Evolutionary conservation across 2,113 vertebrate genomes (phyloP), one percentile per base, ranked within the genome.

Genomic region (Aphyosemion australe): DNA sequence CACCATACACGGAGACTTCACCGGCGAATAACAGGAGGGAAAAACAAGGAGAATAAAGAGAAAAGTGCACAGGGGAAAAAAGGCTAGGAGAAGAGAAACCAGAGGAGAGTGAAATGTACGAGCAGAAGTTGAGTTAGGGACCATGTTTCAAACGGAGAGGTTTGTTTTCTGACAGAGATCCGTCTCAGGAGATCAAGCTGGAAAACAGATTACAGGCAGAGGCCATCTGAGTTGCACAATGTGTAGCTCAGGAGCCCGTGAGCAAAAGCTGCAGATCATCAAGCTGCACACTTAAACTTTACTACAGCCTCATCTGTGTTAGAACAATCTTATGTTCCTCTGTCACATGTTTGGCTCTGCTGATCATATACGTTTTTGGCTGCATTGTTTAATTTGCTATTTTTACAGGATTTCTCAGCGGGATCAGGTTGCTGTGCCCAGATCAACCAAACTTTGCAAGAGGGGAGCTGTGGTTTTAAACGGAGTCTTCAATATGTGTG

Each of bases 141-240:
- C 72, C 72, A 57, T 26, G 65, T 56, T 59, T 69, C 63, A 82
- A 78, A 70, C 53, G 43, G 76, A 84, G 71, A 74, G 64, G 68
- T 82, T 85, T 87, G 79, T 84, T 90, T 89, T 86, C 69, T 88
- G 88, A 86, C 85, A 87, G 69, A 54, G 81, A 88, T 86, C 76
- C 75, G 72, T 89, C 88, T 88, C 87, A 73, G 76, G 85, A 90
- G 83, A 85, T 74, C 51, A 56, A 56, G 71, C 84, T 82, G 84
- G 84, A 84, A 84, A 89, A 90, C 67, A 85, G 70, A 91, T 86
- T 79, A 63, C 13, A 69, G 59, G 69, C 71, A 87, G 69, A 63
- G 71, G 53, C 69, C 20, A 55, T 80, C 74, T 72, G 75, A 84
- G 76, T 66, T 66, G 82, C 61, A 42, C 78, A 89, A 89, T 69